These are phyloP conservation scores for Lithobates pipiens DNA, from an alignment of 2,797 vertebrate species.

Conservation along the genomic window DNA sequence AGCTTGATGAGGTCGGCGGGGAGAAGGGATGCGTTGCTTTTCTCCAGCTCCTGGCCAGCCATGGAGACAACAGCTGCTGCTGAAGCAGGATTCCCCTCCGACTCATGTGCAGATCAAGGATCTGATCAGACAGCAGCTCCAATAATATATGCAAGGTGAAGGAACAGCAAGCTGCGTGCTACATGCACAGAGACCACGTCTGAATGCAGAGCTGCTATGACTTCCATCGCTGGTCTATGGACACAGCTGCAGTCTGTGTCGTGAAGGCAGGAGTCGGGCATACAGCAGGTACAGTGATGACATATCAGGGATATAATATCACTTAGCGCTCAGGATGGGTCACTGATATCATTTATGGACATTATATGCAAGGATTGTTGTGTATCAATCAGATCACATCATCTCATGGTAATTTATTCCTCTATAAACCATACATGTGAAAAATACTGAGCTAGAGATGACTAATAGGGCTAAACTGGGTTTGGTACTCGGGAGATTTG, in stretches of 20 bases:
- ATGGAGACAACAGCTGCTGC: conserved; percentile 48
- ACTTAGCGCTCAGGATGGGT: neutral
- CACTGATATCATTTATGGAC: too few relatives aligned
- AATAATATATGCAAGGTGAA: conserved; percentile 45
- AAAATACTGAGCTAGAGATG: too few relatives aligned
- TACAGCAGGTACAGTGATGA: neutral
- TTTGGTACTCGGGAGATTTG: too few relatives aligned
- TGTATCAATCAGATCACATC: too few relatives aligned
- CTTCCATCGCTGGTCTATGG: neutral
- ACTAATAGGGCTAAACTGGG: too few relatives aligned
- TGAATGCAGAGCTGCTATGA: neutral
- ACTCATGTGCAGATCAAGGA: conserved; percentile 42
- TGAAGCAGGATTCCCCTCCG: conserved; percentile 16
- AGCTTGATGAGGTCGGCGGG: conserved; percentile 86
- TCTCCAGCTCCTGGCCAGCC: conserved; percentile 63
- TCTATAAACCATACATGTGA: too few relatives aligned
- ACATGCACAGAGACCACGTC: conserved; percentile 11
- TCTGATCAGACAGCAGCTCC: conserved; percentile 30
- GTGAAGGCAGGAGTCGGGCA: neutral
- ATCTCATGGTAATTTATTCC: too few relatives aligned
- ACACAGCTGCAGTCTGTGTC: neutral
- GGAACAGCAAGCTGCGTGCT: conserved; percentile 10
- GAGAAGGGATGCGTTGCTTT: conserved; percentile 78
- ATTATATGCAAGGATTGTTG: too few relatives aligned
- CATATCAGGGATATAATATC: neutral